Evolutionary conservation across 2,797 vertebrate species (phyloP).

Genomic region (Siniperca obscura): DNA sequence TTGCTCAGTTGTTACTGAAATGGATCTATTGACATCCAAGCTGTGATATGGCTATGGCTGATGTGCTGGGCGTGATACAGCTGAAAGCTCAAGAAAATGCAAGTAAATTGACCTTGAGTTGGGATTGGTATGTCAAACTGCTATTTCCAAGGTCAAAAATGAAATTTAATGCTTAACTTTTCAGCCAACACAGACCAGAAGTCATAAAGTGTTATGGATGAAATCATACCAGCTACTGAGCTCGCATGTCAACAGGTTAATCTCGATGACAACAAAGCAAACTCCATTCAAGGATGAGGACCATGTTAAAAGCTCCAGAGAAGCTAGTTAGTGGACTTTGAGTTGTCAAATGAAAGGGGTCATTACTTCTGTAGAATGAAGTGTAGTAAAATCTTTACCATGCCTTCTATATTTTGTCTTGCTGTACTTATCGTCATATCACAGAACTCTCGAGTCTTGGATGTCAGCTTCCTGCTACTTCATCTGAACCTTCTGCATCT

Average conservation of each 20-base stretch:
- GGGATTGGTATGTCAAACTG: background rate
- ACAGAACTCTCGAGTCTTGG: background rate
- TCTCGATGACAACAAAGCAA: background rate
- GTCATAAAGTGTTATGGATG: background rate
- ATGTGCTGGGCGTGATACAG: background rate
- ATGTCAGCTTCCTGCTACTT: background rate
- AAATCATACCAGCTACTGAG: background rate
- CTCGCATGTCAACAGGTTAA: background rate
- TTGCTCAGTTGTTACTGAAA: background rate
- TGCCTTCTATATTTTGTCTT: background rate
- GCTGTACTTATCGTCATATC: background rate
- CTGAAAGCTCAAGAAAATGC: background rate
- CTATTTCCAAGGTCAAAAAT: background rate
- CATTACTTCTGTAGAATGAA: background rate
- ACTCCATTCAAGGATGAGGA: background rate
- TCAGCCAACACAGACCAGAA: slow-evolving; percentile 2
- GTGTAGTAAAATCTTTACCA: background rate
- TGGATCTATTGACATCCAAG: background rate
- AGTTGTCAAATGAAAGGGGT: background rate
- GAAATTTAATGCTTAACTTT: background rate
- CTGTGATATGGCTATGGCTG: background rate
- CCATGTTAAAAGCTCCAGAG: background rate
- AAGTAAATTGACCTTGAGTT: slow-evolving; percentile 3
- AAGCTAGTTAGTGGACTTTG: background rate
- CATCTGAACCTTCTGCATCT: background rate